Evolutionary conservation across 2,888 invertebrate species (phyloP).

Genomic region (Apamea crenata): DNA sequence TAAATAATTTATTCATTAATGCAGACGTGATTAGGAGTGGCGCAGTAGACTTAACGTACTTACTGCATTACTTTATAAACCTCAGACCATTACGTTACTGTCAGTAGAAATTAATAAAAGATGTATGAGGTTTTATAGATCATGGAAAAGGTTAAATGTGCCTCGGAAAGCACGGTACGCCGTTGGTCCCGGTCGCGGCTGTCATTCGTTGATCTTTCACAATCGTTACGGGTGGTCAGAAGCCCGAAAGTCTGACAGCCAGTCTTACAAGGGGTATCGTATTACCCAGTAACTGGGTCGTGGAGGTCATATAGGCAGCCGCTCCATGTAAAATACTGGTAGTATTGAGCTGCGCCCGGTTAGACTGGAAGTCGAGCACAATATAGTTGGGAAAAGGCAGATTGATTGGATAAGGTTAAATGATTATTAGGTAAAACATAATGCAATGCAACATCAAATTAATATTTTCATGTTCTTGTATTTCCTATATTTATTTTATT

Average conservation of each 20-base stretch:
- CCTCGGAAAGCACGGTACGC: background rate
- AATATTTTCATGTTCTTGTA: background rate
- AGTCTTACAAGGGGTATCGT: background rate
- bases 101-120: constrained; percentile 1
- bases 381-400: background rate
- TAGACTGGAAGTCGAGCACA: background rate
- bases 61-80: constrained; percentile 33
- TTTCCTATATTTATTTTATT: no score
- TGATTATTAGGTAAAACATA: background rate
- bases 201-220: background rate
- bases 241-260: background rate
- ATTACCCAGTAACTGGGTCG: background rate
- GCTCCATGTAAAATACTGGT: background rate
- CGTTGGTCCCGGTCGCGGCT: background rate
- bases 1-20: constrained; percentile 55
- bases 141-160: background rate
- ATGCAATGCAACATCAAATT: background rate
- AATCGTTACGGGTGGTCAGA: background rate
- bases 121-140: background rate
- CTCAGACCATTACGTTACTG: constrained; percentile 1
- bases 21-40: constrained; percentile 58
- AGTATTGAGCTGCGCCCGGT: background rate
- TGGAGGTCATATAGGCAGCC: background rate
- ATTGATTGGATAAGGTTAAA: background rate
- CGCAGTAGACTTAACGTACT: constrained; percentile 26